These are phyloP conservation scores for Novumbra hubbsi DNA, from an alignment of 2,797 vertebrate genomes.

Conservation along the genomic window DNA sequence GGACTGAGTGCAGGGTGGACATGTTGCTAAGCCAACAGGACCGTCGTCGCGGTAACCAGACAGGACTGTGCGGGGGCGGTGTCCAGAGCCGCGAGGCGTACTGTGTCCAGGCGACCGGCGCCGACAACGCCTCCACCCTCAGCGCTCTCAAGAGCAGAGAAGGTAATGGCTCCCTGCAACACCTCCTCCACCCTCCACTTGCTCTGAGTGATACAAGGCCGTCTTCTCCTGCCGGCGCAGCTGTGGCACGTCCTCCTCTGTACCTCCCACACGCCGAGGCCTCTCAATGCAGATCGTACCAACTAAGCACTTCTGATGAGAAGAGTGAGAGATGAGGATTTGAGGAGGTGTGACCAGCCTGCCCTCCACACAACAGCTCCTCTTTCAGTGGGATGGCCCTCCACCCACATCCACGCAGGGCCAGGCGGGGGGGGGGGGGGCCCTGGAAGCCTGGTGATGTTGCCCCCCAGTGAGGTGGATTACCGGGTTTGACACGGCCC, in stretches of 20 bases:
- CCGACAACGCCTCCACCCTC: constrained; percentile 73
- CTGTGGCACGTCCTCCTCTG: neutral
- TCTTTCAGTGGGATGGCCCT: neutral
- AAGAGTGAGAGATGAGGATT: neutral
- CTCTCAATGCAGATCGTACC: neutral
- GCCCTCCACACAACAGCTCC: too few relatives aligned
- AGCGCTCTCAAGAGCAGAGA: constrained; percentile 80
- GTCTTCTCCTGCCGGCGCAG: neutral
- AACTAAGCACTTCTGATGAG: neutral
- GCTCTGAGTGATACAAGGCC: neutral
- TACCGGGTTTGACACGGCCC: neutral
- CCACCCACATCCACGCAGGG: neutral
- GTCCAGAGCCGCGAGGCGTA: constrained; percentile 87
- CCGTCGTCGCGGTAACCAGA: constrained; percentile 89
- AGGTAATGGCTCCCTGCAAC: constrained; percentile 70
- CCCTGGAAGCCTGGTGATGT: neutral
- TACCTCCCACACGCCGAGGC: neutral
- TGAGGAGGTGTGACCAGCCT: neutral
- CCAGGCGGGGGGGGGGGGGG: too few relatives aligned
- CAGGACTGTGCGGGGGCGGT: constrained; percentile 89
- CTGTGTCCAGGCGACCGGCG: constrained; percentile 79
- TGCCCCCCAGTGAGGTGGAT: neutral
- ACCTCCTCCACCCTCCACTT: neutral
- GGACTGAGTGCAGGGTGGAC: constrained; percentile 92
- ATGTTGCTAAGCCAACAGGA: constrained; percentile 93